These are phyloP conservation scores for Psittacula cyanocephala DNA, from an alignment of 2,113 vertebrate species.

Conservation along the genomic window DNA sequence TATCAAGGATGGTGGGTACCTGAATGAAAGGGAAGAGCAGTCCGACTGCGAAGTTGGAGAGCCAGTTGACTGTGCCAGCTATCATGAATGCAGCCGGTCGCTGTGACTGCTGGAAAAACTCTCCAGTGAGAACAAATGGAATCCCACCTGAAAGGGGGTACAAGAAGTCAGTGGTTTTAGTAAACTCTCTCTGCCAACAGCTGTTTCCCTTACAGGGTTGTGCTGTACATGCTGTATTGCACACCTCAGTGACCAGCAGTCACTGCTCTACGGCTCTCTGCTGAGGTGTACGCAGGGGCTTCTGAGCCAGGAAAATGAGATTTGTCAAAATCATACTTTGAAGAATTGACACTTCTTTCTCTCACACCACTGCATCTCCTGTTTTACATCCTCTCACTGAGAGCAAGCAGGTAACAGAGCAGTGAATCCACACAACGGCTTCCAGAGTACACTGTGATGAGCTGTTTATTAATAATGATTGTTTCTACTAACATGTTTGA, in stretches of 20 bases:
- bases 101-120: conserved; percentile 90
- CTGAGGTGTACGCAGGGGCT: neutral
- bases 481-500: neutral
- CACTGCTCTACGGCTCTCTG: neutral
- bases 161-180: neutral
- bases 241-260: neutral
- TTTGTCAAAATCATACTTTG: neutral
- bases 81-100: conserved; percentile 88
- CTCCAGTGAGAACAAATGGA: conserved; percentile 90
- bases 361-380: neutral
- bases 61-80: conserved; percentile 89
- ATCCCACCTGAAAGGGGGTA: conserved; percentile 83
- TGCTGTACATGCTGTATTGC: rapidly evolving
- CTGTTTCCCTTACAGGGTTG: neutral
- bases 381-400: neutral
- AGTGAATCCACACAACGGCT: neutral
- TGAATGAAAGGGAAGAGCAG: conserved; percentile 95
- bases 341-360: neutral
- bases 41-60: conserved; percentile 88
- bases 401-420: neutral
- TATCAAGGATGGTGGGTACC: conserved; percentile 53
- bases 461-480: neutral
- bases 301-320: neutral
- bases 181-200: neutral
- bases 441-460: neutral